phyloP scores from a whole-genome alignment of 2,797 vertebrate species.

The Micromesistius poutassou region DNA sequence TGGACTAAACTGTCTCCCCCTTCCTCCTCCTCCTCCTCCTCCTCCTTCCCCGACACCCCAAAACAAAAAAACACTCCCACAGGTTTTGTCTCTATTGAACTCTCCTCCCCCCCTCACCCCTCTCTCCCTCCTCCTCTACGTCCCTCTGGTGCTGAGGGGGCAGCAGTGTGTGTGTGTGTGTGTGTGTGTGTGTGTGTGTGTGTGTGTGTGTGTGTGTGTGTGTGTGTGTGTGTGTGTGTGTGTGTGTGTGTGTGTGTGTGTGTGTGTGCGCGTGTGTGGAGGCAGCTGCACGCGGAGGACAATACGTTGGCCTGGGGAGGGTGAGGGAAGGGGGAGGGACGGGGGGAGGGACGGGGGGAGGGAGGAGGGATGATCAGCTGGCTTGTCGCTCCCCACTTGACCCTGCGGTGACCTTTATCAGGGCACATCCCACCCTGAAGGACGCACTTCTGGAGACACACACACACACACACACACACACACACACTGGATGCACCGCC shows the following conservation, averaged over 20 bases:
- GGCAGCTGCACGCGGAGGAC: constrained; percentile 78
- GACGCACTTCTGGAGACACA: constrained; percentile 51
- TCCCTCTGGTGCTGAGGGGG: not conserved
- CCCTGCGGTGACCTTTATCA: constrained; percentile 78
- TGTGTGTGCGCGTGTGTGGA: constrained; percentile 55
- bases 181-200: too few relatives aligned
- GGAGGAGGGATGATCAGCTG: constrained; percentile 81
- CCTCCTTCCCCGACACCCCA: constrained; percentile 23
- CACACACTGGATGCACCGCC: constrained; percentile 49
- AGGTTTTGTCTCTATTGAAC: constrained; percentile 18
- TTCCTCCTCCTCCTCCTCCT: constrained; percentile 22
- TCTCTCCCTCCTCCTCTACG: not conserved
- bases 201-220: too few relatives aligned
- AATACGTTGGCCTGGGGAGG: constrained; percentile 63
- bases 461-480: not conserved
- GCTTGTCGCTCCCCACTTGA: constrained; percentile 83
- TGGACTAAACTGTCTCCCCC: constrained; percentile 24
- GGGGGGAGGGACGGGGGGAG: constrained; percentile 67
- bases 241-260: constrained; percentile 47
- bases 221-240: constrained; percentile 35
- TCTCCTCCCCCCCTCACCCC: constrained; percentile 40
- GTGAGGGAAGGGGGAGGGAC: constrained; percentile 43
- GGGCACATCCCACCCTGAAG: constrained; percentile 63
- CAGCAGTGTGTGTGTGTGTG: constrained; percentile 17
- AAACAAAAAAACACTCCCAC: constrained; percentile 46